These are phyloP conservation scores for Apotomis turbidana DNA, from an alignment of 2,888 invertebrate species.

Conservation along the genomic window DNA sequence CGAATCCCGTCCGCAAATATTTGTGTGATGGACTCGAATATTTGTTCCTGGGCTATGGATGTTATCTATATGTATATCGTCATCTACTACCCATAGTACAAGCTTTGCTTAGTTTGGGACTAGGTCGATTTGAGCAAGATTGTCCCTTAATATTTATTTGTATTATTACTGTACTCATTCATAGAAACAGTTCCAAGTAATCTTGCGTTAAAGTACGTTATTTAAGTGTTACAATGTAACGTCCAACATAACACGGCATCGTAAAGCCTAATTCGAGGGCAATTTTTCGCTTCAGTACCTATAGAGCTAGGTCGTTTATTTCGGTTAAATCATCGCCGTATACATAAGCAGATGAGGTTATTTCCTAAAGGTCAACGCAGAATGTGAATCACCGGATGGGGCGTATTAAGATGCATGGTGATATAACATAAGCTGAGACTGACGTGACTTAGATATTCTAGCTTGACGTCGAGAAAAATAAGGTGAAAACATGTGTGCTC, in stretches of 20 bases:
- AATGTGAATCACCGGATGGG: constrained; percentile 21
- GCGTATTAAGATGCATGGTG: constrained; percentile 19
- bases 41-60: too few relatives aligned
- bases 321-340: constrained; percentile 23
- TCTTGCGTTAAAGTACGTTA: constrained; percentile 6
- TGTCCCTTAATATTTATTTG: too few relatives aligned
- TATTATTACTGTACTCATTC: not conserved
- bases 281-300: constrained; percentile 32
- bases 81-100: too few relatives aligned
- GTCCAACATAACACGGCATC: not conserved
- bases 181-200: not conserved
- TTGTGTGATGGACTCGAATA: too few relatives aligned
- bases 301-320: constrained; percentile 8
- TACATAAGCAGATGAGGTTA: constrained; percentile 10
- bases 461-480: not conserved
- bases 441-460: not conserved
- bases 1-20: too few relatives aligned
- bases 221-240: constrained; percentile 6
- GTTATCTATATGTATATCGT: too few relatives aligned
- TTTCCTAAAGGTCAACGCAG: constrained; percentile 20
- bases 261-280: constrained; percentile 15
- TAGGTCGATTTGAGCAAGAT: too few relatives aligned
- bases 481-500: not conserved
- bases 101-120: too few relatives aligned
- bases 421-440: constrained; percentile 1